Evolutionary conservation across 2,888 invertebrate genomes (phyloP).

Genomic region (Bugula neritina): DNA sequence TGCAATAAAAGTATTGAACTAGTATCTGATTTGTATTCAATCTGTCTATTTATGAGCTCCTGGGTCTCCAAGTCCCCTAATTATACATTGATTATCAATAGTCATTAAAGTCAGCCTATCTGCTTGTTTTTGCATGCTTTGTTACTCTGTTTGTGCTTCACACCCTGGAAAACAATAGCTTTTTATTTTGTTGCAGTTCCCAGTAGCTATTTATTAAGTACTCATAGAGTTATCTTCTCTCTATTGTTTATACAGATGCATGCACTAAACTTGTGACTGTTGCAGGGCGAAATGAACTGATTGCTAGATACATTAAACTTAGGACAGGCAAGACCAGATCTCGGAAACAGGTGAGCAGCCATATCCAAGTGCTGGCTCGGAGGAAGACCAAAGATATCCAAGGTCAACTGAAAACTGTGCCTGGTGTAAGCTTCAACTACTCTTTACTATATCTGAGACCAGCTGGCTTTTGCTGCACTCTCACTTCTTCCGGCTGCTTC

Average conservation of each 20-base stretch:
- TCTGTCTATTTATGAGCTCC: background rate
- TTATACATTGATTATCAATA: slow-evolving; percentile 23
- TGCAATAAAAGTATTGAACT: background rate
- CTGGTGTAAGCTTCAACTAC: slow-evolving; percentile 21
- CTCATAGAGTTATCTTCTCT: too few relatives aligned
- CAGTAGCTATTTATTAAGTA: too few relatives aligned
- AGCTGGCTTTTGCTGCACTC: too few relatives aligned
- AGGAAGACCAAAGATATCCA: slow-evolving; percentile 97
- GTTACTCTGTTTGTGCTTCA: too few relatives aligned
- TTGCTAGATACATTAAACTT: slow-evolving; percentile 98
- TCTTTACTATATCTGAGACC: too few relatives aligned
- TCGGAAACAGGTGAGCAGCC: slow-evolving; percentile 98
- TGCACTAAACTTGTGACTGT: too few relatives aligned
- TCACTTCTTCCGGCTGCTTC: too few relatives aligned
- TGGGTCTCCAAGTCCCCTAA: background rate
- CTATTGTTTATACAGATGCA: too few relatives aligned
- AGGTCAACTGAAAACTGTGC: slow-evolving; percentile 45
- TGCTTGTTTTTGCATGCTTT: too few relatives aligned
- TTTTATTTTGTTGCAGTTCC: too few relatives aligned
- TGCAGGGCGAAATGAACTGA: slow-evolving; percentile 98
- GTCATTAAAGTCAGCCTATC: background rate
- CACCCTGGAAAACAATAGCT: too few relatives aligned
- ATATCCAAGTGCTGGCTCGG: slow-evolving; percentile 98
- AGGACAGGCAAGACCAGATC: slow-evolving; percentile 99
- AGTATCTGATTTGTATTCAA: background rate